Evolutionary conservation across 2,797 vertebrate species (phyloP), one percentile per base, ranked within the genome.

Genomic region (Acrossocheilus fasciatus): DNA sequence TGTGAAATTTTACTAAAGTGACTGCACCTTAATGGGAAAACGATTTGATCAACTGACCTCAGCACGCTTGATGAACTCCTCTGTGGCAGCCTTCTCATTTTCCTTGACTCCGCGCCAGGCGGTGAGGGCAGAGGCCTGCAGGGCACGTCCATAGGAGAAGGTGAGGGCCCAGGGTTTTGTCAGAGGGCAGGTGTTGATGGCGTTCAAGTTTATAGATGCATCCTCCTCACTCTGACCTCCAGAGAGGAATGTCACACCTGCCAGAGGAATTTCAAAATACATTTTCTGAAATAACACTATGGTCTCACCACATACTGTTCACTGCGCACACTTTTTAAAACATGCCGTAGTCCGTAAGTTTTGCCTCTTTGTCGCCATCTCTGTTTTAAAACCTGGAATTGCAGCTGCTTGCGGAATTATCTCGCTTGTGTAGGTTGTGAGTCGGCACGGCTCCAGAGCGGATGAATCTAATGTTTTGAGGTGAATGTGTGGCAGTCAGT

Each of bases 151-250:
- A 0, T 97, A 99, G 81, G 98, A 99, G 96, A 99, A 99, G 75
- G 98, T 99, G 86, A 99, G 96, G 2, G 98, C 97, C 98, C 98
- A 99, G 10, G 98, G 98, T 90, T 96, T 95, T 69, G 92, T n/a
- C 68, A 98, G 95, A 0, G 96, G 96, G 86, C 97, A 98, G 80
- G 91, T 97, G 94, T 99, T 99, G 85, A 99, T 98, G 87, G 98
- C 95, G 3, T 97, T 99, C 86, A 99, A 97, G 93, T 99, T 99
- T 91, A 99, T 92, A 6, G 97, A 97, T 74, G 98, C 98, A 86
- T 99, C 98, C 87, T 99, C 98, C 91, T 99, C 98, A 0, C 98
- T 99, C 95, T 99, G 98, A 84, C 98, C 98, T n/a, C 98, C 98
- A 0, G 98, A 99, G 88, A 99, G 90, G 96, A 99, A 99, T 15